Conservation (phyloP, 2,888 invertebrate species). For the Kuschelorhynchus macadamiae region DNA sequence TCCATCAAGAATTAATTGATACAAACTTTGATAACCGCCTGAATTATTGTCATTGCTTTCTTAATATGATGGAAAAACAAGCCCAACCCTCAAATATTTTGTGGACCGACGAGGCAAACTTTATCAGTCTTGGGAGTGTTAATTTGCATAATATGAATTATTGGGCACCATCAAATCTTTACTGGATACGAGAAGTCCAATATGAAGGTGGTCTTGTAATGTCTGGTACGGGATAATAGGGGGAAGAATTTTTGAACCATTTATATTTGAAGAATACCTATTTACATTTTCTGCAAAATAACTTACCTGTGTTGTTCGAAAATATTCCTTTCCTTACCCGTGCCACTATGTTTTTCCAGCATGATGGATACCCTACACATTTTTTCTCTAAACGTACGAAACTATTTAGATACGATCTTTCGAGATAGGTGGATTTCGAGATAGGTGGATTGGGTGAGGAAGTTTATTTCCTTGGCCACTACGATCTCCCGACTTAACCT, state of each 20-base stretch:
- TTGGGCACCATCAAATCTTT: neutral
- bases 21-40: neutral
- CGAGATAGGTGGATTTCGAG: slow-evolving; percentile 8
- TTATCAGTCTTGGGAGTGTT: slow-evolving; percentile 4
- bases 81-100: slow-evolving; percentile 1
- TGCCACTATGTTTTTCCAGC: neutral
- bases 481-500: neutral
- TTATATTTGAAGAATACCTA: slow-evolving; percentile 1
- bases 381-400: neutral
- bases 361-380: neutral
- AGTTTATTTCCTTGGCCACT: slow-evolving; percentile 5
- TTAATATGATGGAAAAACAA: neutral
- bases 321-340: slow-evolving; percentile 1
- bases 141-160: neutral
- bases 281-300: neutral
- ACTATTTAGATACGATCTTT: neutral
- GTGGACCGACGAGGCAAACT: slow-evolving; percentile 6
- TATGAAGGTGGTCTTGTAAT: neutral
- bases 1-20: neutral
- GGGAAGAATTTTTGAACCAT: slow-evolving; percentile 3
- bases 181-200: slow-evolving; percentile 8
- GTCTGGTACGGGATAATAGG: neutral
- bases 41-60: slow-evolving; percentile 5
- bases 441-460: neutral
- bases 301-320: neutral